phyloP scores from a whole-genome alignment of 2,888 invertebrate species.

The Andrena camellia region DNA sequence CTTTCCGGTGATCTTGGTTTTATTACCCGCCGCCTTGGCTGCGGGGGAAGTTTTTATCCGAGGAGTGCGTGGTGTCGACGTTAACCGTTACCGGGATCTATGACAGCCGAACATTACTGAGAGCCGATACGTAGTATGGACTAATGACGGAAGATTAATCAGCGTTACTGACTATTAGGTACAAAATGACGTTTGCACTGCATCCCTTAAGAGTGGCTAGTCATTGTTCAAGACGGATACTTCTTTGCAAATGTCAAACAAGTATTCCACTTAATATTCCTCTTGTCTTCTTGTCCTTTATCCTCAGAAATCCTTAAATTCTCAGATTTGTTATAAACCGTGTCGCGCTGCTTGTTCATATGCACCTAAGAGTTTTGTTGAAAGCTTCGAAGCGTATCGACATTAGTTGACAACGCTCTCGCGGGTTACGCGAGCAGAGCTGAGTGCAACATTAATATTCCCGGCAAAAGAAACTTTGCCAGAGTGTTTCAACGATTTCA shows the following conservation, averaged over 20 bases:
- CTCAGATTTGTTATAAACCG: neutral
- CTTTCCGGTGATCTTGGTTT: constrained; percentile 4
- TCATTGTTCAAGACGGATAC: too few species aligned
- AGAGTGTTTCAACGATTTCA: constrained; percentile 40
- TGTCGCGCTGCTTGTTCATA: neutral
- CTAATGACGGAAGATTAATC: too few species aligned
- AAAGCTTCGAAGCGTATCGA: constrained; percentile 5
- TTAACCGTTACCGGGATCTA: neutral
- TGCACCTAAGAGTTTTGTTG: neutral
- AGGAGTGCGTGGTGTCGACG: too few species aligned
- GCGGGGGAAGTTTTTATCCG: neutral
- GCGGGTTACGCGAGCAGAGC: neutral
- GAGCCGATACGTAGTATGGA: too few species aligned
- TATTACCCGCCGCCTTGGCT: neutral
- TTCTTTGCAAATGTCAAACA: too few species aligned
- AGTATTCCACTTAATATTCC: too few species aligned
- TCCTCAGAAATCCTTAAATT: too few species aligned
- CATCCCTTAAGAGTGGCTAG: too few species aligned
- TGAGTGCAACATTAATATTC: constrained; percentile 56
- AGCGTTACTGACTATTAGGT: too few species aligned
- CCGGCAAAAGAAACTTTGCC: constrained; percentile 31
- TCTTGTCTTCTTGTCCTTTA: too few species aligned
- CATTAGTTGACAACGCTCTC: constrained; percentile 32
- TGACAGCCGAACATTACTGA: too few species aligned
- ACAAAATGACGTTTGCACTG: too few species aligned